Evolutionary conservation across 2,888 invertebrate genomes (phyloP), one percentile per base, ranked within the genome.

Genomic region (Tridacna gigas): DNA sequence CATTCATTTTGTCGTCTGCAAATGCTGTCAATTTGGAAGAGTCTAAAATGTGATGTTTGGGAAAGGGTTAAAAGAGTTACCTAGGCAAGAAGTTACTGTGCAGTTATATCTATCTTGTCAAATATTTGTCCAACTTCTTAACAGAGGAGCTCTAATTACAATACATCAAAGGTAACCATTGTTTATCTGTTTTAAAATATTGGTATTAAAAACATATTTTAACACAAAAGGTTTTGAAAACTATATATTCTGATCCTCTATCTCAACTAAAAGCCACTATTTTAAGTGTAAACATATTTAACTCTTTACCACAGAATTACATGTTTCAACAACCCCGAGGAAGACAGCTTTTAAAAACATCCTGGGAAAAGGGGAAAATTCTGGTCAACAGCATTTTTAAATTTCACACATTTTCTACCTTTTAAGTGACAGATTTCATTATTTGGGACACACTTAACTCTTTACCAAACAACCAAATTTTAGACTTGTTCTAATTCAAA

Each of bases 161-260:
- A 65, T 65, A 65, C 65, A 65, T 65, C 65, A 65, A 65, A 65
- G 65, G 28, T 28, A 3, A 56, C 65, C 12, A 15, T 65, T 65
- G 28, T 65, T 65, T 65, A 65, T 65, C 28, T 22, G 12, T 26
- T 22, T 4, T 4, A 28, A 65, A 65, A 65, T 65, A 65, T 65
- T 65, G 65, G 65, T 65, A 28, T 65, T 26, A 11, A 65, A 65
- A 65, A 65, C 65, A 65, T 65, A 56, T 28, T 65, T 65, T 15
- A 65, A 65, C 28, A 65, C 65, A 65, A 65, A 28, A 26, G 65
- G 65, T 28, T 65, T 65, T 65, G 2, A 56, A 56, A 56, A 56
- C 18, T 56, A n/a, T 56, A 56, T 2, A 37, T 37, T 37, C 37
- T 56, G 56, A 56, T n/a, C 56, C 56, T 56, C 1, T 56, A 56